A percentile compares a stretch with the other conserved stretches of the same genome.
Evolutionary conservation across 2,888 invertebrate genomes (phyloP).

Genomic region (Labia minor): DNA sequence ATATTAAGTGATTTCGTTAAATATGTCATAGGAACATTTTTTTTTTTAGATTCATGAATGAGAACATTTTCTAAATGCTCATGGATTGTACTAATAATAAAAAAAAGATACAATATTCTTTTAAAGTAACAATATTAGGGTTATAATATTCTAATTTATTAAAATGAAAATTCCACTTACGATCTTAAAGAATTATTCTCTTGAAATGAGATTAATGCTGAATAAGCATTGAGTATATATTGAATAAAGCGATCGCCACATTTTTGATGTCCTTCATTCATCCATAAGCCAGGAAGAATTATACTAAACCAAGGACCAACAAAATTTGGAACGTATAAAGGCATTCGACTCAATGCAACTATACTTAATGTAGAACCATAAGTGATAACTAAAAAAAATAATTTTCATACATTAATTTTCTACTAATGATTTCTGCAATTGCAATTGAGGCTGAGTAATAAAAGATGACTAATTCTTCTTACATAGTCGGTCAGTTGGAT

Average conservation of each 20-base stretch:
- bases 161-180: neutral
- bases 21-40: neutral
- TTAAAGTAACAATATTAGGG: neutral
- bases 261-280: neutral
- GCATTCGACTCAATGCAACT: neutral
- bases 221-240: neutral
- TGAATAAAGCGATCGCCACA: neutral
- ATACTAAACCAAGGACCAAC: neutral
- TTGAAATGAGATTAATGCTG: neutral
- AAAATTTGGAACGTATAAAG: neutral
- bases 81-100: neutral
- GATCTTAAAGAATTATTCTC: neutral
- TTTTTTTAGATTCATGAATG: neutral
- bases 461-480: neutral
- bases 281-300: neutral
- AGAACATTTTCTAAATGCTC: neutral
- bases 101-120: neutral
- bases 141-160: too few species aligned
- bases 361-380: neutral
- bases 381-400: neutral
- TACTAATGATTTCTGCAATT: too few species aligned
- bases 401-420: too few species aligned
- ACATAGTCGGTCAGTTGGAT: neutral
- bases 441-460: too few species aligned
- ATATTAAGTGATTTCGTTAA: neutral